A percentile compares a stretch with the other conserved stretches of the same genome.
Evolutionary conservation across 2,888 invertebrate species (phyloP).

Genomic region (Caradrina kadenii): DNA sequence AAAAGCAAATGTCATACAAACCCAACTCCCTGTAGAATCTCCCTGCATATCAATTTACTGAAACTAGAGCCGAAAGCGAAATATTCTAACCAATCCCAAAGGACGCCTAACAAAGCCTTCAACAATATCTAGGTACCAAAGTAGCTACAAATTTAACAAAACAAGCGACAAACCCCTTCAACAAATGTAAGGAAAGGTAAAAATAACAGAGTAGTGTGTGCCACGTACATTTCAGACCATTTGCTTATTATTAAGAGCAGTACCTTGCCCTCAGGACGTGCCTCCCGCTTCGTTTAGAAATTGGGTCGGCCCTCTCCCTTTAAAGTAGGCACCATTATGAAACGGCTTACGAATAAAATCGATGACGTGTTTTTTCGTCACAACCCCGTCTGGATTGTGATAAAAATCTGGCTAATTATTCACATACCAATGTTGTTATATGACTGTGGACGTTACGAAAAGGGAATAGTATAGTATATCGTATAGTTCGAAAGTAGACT

Average conservation of each 20-base stretch:
- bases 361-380: conserved; percentile 68
- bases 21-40: conserved; percentile 9
- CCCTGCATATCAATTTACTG: conserved; percentile 3
- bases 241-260: conserved; percentile 75
- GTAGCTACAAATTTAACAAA: conserved; percentile 12
- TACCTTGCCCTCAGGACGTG: conserved; percentile 80
- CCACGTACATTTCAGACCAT: conserved; percentile 70
- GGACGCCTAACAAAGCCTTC: conserved; percentile 26
- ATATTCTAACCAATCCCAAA: conserved; percentile 28
- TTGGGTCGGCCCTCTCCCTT: conserved; percentile 79
- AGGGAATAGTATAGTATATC: no score
- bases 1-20: neutral
- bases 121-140: conserved; percentile 22
- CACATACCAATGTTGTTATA: neutral
- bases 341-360: conserved; percentile 76
- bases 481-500: no score
- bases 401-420: neutral
- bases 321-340: conserved; percentile 73
- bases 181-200: conserved; percentile 40
- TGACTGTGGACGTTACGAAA: no score
- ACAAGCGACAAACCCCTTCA: conserved; percentile 15
- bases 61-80: conserved; percentile 14
- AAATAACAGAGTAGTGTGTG: conserved; percentile 51
- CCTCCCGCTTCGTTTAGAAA: conserved; percentile 78
- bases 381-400: conserved; percentile 19